Base-by-base conservation (phyloP, 2,113 vertebrate species). In the Catharus minimus region DNA sequence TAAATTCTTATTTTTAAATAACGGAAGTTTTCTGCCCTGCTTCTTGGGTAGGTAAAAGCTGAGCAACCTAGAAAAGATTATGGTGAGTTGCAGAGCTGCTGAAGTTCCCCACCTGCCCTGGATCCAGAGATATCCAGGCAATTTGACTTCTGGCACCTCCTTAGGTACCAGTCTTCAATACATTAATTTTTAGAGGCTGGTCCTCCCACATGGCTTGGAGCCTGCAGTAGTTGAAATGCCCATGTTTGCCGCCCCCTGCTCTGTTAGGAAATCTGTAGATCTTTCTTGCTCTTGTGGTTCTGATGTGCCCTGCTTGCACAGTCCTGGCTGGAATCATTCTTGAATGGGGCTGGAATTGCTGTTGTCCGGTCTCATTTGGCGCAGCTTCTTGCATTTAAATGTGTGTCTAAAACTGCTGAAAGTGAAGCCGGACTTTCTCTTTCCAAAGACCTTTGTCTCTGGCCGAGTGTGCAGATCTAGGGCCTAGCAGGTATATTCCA, bases 161-260 rank as follows among this genome's bases (percentile, higher is more conserved):
- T 39, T 2, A 2, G 7, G 20, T 69, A 53, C 33, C 46, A 19
- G 2, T 49, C 47, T 68, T 44, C 10, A 55, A 32, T 36, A 6
- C 0, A 0, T 50, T 21, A 24, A 5, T 17, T 47, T 52, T 44
- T 84, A 65, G 32, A 56, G 44, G 17, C 1, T 5, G 18, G 49
- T 81, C 15, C 11, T 73, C 33, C 20, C 5, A 1, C 5, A 0
- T 13, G 52, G 38, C 5, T 3, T 55, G 38, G 33, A 82, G 15
- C 62, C 15, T 87, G 33, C 66, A 76, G 46, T 24, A 86, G 55
- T 28, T 47, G 76, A 39, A 50, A 7, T 47, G n/a, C 23, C 38
- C 7, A 7, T 27, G 30, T 47, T 49, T 43, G 72, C 56, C 73
- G 53, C 36, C 15, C 36, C 13, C 9, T n/a, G 33, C 27, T 55